Base-by-base conservation (phyloP, 1,140 invertebrate genomes). In the Fopius arisanus region DNA sequence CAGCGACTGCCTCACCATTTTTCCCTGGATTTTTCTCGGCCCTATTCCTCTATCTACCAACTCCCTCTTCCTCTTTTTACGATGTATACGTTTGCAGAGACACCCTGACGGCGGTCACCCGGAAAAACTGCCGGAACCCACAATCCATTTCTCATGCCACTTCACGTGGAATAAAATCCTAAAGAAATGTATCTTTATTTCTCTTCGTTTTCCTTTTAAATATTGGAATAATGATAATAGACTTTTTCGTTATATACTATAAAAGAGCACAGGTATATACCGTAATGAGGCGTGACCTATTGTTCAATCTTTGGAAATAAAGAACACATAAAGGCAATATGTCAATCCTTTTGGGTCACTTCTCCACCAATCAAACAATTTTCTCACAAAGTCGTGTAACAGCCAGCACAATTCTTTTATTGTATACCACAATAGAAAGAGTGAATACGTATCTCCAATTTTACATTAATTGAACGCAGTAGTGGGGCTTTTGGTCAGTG, bases 21-120 rank as follows among this genome's bases (percentile, higher is more conserved):
- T 75, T 78, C 67, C 72, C 63, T 66, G 75, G 65, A 78, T 78
- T 78, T 78, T 67, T 69, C 65, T 26, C 41, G 37, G 21, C 63
- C 70, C 29, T 66, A 37, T 67, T 21, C 41, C 29, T 23, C 51
- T 28, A 19, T 33, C 74, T 33, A 48, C 48, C 65, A 14, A 19
- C 28, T 31, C n/a, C 62, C 40, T 9, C 5, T 16, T 37, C 59
- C 23, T 31, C 14, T 65, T 43, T 41, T 28, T 5, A 70, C 23
- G 21, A 21, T 21, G 62, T 72, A 29, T 65, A 66, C 21, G 62
- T 66, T 66, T 16, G 62, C 62, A 66, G 62, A 66, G 54, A 59
- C 54, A 14, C 62, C 40, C 62, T 66, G 41, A 31, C 33, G 70
- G 26, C 40, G 19, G 62, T 66, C 62, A 63, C 29, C 70, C 70